These are phyloP conservation scores for Laspeyria flexula DNA, from an alignment of 2,888 invertebrate species.

Conservation along the genomic window DNA sequence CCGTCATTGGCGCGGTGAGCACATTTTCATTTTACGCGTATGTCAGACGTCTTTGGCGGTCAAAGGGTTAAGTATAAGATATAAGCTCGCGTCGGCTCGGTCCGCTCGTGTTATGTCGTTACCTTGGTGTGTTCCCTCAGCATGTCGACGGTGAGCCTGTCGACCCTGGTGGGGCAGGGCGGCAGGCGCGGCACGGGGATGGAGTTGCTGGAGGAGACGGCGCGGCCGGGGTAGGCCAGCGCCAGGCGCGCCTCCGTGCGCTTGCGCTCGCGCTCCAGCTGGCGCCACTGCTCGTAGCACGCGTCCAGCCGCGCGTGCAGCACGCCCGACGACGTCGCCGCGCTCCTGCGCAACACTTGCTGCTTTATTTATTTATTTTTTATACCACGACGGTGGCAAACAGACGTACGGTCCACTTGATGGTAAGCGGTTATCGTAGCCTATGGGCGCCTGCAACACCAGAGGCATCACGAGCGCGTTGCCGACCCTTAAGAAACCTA, in stretches of 20 bases:
- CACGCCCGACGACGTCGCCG: constrained; percentile 84
- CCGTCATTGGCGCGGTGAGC: no score
- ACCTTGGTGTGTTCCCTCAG: constrained; percentile 91
- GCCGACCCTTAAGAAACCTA: no score
- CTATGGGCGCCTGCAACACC: no score
- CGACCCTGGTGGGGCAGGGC: constrained; percentile 91
- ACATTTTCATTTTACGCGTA: no score
- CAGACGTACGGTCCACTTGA: no score
- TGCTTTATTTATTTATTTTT: constrained; percentile 18
- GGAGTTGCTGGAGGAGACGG: constrained; percentile 92
- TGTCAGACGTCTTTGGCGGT: no score
- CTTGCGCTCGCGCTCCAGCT: constrained; percentile 92
- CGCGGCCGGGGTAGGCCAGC: constrained; percentile 91
- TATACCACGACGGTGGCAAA: no score
- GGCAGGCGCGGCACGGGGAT: constrained; percentile 92
- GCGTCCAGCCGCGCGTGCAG: constrained; percentile 91
- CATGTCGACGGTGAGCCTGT: constrained; percentile 92
- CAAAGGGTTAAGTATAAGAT: no score
- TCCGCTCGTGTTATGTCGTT: background rate
- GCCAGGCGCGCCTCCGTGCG: constrained; percentile 92
- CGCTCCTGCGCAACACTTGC: constrained; percentile 66
- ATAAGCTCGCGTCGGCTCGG: no score
- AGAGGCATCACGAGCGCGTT: no score
- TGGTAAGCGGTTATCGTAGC: no score
- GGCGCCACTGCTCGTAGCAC: constrained; percentile 92